Percentiles rank a stretch among this genome's conserved stretches.
Conservation (phyloP, 2,113 vertebrate genomes). For the Phyllostomus discolor region DNA sequence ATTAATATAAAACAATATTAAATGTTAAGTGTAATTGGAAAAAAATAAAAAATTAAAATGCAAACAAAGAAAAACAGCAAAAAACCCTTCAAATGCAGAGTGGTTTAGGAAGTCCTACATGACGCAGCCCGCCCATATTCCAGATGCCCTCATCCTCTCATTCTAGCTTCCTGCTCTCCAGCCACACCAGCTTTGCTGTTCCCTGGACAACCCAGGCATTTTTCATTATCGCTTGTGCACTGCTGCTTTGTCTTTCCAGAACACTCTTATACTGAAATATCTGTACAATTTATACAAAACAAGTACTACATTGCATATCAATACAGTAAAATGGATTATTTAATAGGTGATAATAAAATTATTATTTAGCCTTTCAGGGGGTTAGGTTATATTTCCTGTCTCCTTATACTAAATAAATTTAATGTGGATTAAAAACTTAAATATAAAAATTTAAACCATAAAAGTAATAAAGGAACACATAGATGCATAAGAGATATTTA, state of each 20-base stretch:
- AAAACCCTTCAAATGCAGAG: background rate
- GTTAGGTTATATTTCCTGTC: background rate
- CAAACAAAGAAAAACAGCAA: background rate
- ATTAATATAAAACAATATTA: background rate
- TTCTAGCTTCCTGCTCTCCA: background rate
- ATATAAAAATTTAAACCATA: background rate
- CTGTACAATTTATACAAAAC: background rate
- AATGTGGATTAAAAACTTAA: background rate
- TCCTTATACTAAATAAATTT: background rate
- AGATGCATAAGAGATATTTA: background rate
- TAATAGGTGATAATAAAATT: background rate
- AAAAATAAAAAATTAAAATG: background rate
- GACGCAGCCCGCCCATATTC: too few species aligned
- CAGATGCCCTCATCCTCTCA: background rate
- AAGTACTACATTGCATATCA: background rate
- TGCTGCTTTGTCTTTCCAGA: background rate
- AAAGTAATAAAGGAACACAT: background rate
- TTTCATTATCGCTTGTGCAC: background rate
- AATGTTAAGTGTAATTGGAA: background rate
- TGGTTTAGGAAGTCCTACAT: fast-evolving
- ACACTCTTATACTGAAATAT: background rate
- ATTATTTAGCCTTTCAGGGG: background rate
- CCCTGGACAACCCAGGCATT: background rate
- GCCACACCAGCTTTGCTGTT: background rate
- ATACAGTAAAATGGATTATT: background rate